These are phyloP conservation scores for Enteromius paludinosus DNA, from an alignment of 2,797 vertebrate species.

Conservation along the genomic window DNA sequence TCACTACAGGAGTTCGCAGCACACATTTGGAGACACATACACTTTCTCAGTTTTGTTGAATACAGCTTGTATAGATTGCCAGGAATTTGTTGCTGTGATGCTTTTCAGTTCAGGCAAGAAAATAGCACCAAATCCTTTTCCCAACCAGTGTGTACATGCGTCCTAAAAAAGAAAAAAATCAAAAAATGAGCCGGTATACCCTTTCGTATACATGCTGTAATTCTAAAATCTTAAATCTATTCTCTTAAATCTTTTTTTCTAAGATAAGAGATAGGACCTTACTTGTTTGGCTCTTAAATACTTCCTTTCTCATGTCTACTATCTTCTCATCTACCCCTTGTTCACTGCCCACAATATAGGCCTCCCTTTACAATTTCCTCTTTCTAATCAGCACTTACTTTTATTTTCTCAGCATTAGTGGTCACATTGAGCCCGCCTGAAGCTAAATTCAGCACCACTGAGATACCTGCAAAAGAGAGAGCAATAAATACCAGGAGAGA, in stretches of 20 bases:
- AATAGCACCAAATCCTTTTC: constrained; percentile 80
- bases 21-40: constrained; percentile 56
- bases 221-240: not conserved
- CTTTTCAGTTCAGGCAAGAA: constrained; percentile 70
- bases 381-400: constrained; percentile 61
- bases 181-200: not conserved
- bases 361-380: not conserved
- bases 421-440: constrained; percentile 71
- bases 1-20: not conserved
- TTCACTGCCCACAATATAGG: not conserved
- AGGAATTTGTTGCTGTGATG: not conserved
- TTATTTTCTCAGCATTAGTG: constrained; percentile 60
- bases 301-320: not conserved
- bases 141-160: constrained; percentile 81
- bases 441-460: constrained; percentile 84
- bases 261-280: not conserved
- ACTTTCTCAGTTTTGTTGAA: constrained; percentile 71
- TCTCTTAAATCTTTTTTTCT: not conserved
- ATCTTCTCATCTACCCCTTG: not conserved
- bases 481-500: not conserved
- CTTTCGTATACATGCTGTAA: not conserved
- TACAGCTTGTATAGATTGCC: constrained; percentile 59
- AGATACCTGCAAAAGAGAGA: constrained; percentile 75
- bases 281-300: not conserved
- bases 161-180: constrained; percentile 62